Evolutionary conservation across 2,797 vertebrate species (phyloP).

Genomic region (Toxotes lorentzi): DNA sequence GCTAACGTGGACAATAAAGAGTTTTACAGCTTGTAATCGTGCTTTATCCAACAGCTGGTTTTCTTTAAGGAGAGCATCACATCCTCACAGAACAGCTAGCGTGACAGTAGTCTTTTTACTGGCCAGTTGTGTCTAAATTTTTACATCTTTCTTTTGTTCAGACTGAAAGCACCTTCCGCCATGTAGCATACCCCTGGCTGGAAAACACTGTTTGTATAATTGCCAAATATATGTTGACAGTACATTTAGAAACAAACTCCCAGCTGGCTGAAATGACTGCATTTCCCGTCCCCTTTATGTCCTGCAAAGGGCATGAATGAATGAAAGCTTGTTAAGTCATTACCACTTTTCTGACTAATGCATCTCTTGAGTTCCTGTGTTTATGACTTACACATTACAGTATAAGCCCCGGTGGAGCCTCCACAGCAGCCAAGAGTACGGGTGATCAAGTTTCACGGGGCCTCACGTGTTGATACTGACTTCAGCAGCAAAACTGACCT

Average conservation of each 20-base stretch:
- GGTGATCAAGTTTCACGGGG: slow-evolving; percentile 46
- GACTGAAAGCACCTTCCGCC: neutral
- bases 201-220: slow-evolving; percentile 41
- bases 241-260: slow-evolving; percentile 55
- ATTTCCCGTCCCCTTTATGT: slow-evolving; percentile 40
- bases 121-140: neutral
- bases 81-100: neutral
- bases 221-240: slow-evolving; percentile 53
- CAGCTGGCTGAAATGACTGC: slow-evolving; percentile 18
- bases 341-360: slow-evolving; percentile 52
- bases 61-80: neutral
- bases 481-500: slow-evolving; percentile 40
- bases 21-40: neutral
- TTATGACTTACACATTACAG: slow-evolving; percentile 59
- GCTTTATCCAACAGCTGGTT: neutral
- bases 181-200: neutral
- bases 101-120: neutral
- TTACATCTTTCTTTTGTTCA: slow-evolving; percentile 13
- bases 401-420: slow-evolving; percentile 34
- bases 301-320: slow-evolving; percentile 33
- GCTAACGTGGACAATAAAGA: neutral
- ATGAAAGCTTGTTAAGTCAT: slow-evolving; percentile 59
- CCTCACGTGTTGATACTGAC: slow-evolving; percentile 15
- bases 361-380: slow-evolving; percentile 60
- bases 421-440: slow-evolving; percentile 33